These are phyloP conservation scores for Argyrosomus regius DNA, from an alignment of 2,797 vertebrate species.

Conservation along the genomic window DNA sequence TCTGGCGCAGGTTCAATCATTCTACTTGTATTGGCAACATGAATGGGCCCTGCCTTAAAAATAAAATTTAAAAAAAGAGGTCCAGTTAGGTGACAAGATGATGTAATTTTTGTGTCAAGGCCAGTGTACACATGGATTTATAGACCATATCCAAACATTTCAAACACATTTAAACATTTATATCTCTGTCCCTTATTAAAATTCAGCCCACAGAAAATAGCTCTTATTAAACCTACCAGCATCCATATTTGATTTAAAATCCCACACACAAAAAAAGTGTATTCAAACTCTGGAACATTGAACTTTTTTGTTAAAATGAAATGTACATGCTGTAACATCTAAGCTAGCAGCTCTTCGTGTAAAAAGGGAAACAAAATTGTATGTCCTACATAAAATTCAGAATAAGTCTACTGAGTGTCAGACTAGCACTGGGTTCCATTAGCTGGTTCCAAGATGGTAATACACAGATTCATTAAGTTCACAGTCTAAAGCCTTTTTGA, in stretches of 20 bases:
- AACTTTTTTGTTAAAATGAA: background rate
- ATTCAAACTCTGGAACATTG: background rate
- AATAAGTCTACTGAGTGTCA: background rate
- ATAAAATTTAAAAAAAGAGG: background rate
- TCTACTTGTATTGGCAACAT: background rate
- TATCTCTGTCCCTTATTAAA: background rate
- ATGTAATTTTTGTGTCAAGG: background rate
- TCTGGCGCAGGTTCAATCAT: background rate
- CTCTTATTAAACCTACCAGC: background rate
- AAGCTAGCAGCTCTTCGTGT: background rate
- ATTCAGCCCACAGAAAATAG: too few relatives aligned
- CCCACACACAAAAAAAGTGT: background rate
- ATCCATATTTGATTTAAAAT: background rate
- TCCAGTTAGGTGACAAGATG: background rate
- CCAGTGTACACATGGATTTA: background rate
- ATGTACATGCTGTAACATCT: background rate
- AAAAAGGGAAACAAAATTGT: background rate
- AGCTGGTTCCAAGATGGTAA: background rate
- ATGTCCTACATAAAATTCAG: background rate
- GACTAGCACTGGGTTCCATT: background rate
- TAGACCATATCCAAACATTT: background rate
- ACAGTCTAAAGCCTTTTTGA: background rate
- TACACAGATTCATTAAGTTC: background rate
- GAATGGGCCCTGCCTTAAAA: background rate
- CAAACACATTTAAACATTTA: background rate